phyloP scores from a whole-genome alignment of 2,888 invertebrate genomes.

The Callimorpha dominula region DNA sequence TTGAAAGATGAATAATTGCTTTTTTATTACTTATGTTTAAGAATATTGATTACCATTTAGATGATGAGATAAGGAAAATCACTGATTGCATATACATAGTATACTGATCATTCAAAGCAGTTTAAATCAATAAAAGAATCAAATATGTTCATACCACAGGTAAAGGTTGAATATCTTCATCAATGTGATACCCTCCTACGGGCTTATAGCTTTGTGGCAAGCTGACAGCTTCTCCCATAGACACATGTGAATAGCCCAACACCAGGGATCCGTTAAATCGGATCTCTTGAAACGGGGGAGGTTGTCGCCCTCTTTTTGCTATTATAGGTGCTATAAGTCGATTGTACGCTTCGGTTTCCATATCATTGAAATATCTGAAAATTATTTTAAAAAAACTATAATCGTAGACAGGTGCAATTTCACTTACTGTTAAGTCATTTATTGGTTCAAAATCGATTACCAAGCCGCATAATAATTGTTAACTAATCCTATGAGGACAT shows the following conservation, averaged over 20 bases:
- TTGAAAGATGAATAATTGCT: no score
- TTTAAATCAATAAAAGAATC: neutral
- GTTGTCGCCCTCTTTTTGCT: constrained; percentile 54
- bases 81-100: no score
- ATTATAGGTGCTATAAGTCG: constrained; percentile 51
- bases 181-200: constrained; percentile 72
- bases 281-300: constrained; percentile 58
- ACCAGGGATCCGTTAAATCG: constrained; percentile 67
- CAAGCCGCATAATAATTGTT: no score
- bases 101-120: neutral
- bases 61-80: no score
- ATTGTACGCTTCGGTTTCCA: constrained; percentile 37
- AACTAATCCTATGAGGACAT: no score
- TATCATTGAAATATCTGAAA: constrained; percentile 32
- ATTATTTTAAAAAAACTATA: neutral
- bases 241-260: constrained; percentile 67
- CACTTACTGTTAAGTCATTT: no score
- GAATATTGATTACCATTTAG: no score
- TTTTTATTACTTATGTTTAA: no score
- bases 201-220: constrained; percentile 67
- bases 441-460: no score
- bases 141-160: constrained; percentile 54
- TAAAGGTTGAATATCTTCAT: constrained; percentile 60
- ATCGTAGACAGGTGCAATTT: no score
- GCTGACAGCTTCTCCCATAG: constrained; percentile 53